Evolutionary conservation across 1,140 invertebrate genomes (phyloP), one percentile per base, ranked within the genome.

Genomic region (Saccostrea echinata): DNA sequence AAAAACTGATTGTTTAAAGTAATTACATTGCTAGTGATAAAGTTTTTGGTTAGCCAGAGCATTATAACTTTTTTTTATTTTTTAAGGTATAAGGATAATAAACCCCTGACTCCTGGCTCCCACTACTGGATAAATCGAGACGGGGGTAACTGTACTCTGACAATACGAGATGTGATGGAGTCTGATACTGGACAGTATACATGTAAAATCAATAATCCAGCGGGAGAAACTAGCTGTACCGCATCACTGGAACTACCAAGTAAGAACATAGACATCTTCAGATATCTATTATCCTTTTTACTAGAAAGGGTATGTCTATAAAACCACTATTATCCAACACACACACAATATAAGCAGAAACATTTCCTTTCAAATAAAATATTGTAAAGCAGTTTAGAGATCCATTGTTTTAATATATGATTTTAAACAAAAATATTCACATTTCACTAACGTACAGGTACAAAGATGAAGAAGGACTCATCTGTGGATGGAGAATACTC

Each of bases 181-280:
- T 94, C 94, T 90, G 95, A 96, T 90, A 95, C 95, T 33, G 97
- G 97, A 61, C 96, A 96, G 82, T 96, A 97, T 85, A 96, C 96
- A n/a, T 94, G 93, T 88, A 92, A 90, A 24, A 88, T 94, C 12
- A 90, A 87, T 64, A 95, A 94, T 86, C 90, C 91, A n/a, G 91
- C 93, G 53, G 94, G 94, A 30, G 92, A 94, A 84, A 91, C 92
- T 3, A 90, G 91, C 6, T 93, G 92, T 85, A 51, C 35, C 2
- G 51, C 81, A 21, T 43, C 35, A 21, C 51, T 83, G 6, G 81
- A 83, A 83, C 21, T 53, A 83, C 81, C 81, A 83, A 21, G 35
- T 83, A 51, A 52, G 33, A 51, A 24, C n/a, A 43, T 4, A 43
- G 43, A 43, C 9, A 6, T 43, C 43, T 43, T 1, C 4, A 43